Evolutionary conservation across 2,888 invertebrate species (phyloP).

Genomic region (Catonia carolina): DNA sequence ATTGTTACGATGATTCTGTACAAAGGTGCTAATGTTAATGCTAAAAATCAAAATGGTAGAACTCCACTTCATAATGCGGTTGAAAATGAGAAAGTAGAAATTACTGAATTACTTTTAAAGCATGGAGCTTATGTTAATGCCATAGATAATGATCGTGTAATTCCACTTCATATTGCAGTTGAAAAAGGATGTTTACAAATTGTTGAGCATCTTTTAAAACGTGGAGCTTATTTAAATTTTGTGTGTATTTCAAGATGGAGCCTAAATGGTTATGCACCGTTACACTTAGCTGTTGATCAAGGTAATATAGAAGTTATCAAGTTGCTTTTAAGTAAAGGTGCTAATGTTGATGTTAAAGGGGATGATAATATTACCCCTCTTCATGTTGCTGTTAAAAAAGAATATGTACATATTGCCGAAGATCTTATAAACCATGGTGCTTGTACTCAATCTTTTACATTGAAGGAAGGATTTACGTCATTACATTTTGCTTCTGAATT

Average conservation of each 20-base stretch:
- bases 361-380: conserved; percentile 2
- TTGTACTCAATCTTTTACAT: not conserved
- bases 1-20: not conserved
- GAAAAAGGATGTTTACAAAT: not conserved
- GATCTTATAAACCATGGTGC: not conserved
- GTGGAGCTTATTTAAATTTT: conserved; percentile 1
- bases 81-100: not conserved
- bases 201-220: not conserved
- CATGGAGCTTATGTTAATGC: conserved; percentile 13
- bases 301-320: not conserved
- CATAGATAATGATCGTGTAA: not conserved
- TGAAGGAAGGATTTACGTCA: too few species aligned
- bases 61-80: conserved; percentile 8
- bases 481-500: not conserved
- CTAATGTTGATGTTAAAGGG: not conserved
- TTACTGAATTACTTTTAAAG: conserved; percentile 5
- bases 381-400: conserved; percentile 4
- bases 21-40: too few species aligned
- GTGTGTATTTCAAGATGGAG: not conserved
- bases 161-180: conserved; percentile 1
- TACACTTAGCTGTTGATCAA: not conserved
- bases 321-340: conserved; percentile 4
- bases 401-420: not conserved
- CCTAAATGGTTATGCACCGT: not conserved
- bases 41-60: not conserved